Percentiles rank a stretch among this genome's conserved stretches.
Evolutionary conservation across 1,140 invertebrate genomes (phyloP).

Genomic region (Drosophila tsacasi): DNA sequence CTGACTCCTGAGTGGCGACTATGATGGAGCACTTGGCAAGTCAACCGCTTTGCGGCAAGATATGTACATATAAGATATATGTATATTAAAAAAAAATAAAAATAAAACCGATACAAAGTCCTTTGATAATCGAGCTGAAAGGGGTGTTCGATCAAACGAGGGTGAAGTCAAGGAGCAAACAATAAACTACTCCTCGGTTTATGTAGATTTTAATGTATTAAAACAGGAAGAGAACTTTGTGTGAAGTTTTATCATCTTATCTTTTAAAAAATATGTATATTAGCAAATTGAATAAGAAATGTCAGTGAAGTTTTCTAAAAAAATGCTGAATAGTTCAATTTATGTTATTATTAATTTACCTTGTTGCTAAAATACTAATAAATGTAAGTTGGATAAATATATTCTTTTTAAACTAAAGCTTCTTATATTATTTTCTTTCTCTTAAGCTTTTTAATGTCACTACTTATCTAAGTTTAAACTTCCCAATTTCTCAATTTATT

Average conservation of each 20-base stretch:
- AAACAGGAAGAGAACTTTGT: neutral
- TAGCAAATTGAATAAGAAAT: neutral
- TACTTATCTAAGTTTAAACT: too few species aligned
- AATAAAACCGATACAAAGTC: neutral
- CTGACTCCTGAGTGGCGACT: slow-evolving; percentile 21
- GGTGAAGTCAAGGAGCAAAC: slow-evolving; percentile 15
- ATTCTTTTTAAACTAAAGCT: too few species aligned
- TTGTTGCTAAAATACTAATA: too few species aligned
- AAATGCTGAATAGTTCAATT: too few species aligned
- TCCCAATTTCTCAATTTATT: neutral
- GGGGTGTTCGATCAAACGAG: slow-evolving; percentile 26
- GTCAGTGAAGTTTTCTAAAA: neutral
- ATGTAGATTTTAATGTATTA: slow-evolving; percentile 12
- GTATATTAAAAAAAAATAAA: neutral
- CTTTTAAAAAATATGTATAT: neutral
- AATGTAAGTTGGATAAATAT: too few species aligned
- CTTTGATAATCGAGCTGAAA: slow-evolving; percentile 34
- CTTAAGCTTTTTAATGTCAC: neutral
- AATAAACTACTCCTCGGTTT: slow-evolving; percentile 1
- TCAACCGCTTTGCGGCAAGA: slow-evolving; percentile 14
- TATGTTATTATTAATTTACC: too few species aligned
- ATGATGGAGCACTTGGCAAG: slow-evolving; percentile 66
- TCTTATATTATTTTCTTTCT: neutral
- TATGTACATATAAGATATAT: neutral
- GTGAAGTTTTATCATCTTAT: neutral